Evolutionary conservation across 2,797 vertebrate genomes (phyloP), one percentile per base, ranked within the genome.

Genomic region (Heterohyrax brucei): DNA sequence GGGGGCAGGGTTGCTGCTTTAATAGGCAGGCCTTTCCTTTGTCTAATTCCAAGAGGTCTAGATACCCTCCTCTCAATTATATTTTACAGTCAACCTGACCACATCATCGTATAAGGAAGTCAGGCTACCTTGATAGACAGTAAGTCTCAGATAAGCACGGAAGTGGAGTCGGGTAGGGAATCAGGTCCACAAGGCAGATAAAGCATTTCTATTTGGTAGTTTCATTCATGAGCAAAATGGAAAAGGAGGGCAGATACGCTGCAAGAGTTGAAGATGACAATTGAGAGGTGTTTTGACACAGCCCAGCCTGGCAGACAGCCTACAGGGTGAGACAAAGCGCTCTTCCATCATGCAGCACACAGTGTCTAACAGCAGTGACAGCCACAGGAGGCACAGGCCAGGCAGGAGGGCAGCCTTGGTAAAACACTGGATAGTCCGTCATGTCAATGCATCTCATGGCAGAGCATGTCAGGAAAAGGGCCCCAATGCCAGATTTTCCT

Each of bases 191-290:
- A 4, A 92, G 21, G 18, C 12, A 28, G 46, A 33, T 19, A 56
- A 64, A 72, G 76, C 66, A 87, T 64, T 46, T 30, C 10, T 61
- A 24, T 33, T 39, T 83, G 39, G 46, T 77, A 87, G 80, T 77
- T 91, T 75, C 80, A 70, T 22, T 61, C 30, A 64, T 64, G 18
- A 80, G 21, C 56, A 24, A 61, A 86, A 78, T 91, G 92, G 85
- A 56, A 56, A 84, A 93, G 88, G n/a, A 95, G 93, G 68, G 21
- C 95, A 91, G 50, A 78, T 0, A 5, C 91, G 93, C 94, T 80
- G 1, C 95, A 70, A 26, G 72, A 0, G 73, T 30, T 61, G 21
- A 62, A 89, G 26, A 68, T 87, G 90, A 75, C 7, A 3, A 26
- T 10, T 28, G 19, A 68, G 73, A 88, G 53, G 21, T 28, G 22